Percentiles rank a stretch among this genome's conserved stretches.
Evolutionary conservation across 2,113 vertebrate species (phyloP).

Genomic region (Hippoglossus stenolepis): DNA sequence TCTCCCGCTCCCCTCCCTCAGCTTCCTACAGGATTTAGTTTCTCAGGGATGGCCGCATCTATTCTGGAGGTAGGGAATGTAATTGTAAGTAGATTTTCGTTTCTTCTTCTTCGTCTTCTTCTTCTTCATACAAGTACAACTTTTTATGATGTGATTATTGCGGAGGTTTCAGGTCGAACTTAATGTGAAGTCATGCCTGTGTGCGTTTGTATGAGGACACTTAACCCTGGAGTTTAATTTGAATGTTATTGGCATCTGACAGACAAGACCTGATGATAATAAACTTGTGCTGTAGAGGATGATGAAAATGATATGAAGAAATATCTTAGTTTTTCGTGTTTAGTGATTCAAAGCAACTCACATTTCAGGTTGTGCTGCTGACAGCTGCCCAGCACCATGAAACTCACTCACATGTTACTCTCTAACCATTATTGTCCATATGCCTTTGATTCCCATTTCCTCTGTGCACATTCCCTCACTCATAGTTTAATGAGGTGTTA

Average conservation of each 20-base stretch:
- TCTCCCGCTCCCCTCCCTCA: slow-evolving; percentile 69
- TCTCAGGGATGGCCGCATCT: slow-evolving; percentile 89
- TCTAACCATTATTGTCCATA: not conserved
- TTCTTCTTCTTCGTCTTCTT: slow-evolving; percentile 4
- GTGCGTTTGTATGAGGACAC: not conserved
- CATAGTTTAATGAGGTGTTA: not conserved
- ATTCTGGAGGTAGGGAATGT: slow-evolving; percentile 86
- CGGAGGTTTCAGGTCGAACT: not conserved
- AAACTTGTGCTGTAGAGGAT: not conserved
- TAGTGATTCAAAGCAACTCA: too few species aligned
- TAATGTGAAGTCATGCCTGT: not conserved
- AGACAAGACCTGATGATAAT: not conserved
- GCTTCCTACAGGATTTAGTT: slow-evolving; percentile 80
- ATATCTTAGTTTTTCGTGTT: too few species aligned
- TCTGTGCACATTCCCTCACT: not conserved
- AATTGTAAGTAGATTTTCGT: slow-evolving; percentile 70
- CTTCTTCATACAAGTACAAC: not conserved
- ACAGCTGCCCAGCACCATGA: not conserved
- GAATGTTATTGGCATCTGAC: not conserved
- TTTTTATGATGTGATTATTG: not conserved
- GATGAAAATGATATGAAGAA: not conserved
- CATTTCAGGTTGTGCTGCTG: not conserved
- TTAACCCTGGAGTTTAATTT: not conserved
- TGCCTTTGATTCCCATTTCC: not conserved
- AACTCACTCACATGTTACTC: slow-evolving; percentile 6